Base-by-base conservation (phyloP, 2,113 vertebrate species). In the Todiramphus saurophagus region DNA sequence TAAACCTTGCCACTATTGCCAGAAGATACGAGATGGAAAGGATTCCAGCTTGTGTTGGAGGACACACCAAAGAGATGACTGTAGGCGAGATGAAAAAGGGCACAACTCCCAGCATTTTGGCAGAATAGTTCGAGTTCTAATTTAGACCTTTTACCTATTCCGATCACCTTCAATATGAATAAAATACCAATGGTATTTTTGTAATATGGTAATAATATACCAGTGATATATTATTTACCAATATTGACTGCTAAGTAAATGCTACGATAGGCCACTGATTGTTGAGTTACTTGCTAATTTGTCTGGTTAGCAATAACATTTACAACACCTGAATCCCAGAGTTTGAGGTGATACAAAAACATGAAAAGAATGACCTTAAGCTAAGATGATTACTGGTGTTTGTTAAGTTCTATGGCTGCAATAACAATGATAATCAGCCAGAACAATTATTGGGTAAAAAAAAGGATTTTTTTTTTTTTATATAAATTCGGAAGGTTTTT, bases 1-100 rank as follows among this genome's bases (percentile, higher is more conserved):
- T 44, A 92, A 91, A 91, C 75, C 62, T 95, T 95, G 78, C 79
- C 94, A 48, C 68, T 83, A 13, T 51, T 97, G 46, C 87, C 53
- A 90, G 79, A 43, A 85, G 55, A 35, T 79, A 5, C 55, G 75
- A 39, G 46, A 59, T 92, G 56, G 59, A 80, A 90, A 83, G 41
- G 64, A 21, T 62, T 69, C 10, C 62, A 83, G 44, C 48, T 60
- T 72, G 44, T 60, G 21, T 0, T 83, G 89, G 31, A 93, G 64
- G 60, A 48, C 10, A 15, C 0, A 7, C 50, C 50, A 78, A 92
- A 92, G 77, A 27, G 25, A 78, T 16, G 24, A 44, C 28, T 13
- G 48, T 33, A 62, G 35, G 41, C 21, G 74, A 72, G 62, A 51
- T 28, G 31, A 27, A 83, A 81, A n/a, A 58, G 11, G 24, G 33